Evolutionary conservation across 2,113 vertebrate genomes (phyloP).

Genomic region (Megalops atlanticus): DNA sequence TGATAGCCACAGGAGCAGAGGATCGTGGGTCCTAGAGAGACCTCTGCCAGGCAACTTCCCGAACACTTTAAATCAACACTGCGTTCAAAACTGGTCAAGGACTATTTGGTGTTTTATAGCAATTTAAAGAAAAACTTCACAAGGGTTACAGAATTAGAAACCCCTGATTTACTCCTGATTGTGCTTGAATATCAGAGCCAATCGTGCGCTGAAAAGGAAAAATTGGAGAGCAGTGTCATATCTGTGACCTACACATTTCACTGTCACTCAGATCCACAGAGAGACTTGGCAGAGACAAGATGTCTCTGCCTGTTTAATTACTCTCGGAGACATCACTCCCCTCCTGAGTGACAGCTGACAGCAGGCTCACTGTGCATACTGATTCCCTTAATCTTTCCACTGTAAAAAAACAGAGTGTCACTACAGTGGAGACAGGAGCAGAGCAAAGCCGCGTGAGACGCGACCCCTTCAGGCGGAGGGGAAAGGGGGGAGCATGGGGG

Average conservation of each 20-base stretch:
- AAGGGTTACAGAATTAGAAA: background rate
- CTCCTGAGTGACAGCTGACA: conserved; percentile 2
- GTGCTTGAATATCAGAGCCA: conserved; percentile 18
- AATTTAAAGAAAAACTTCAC: too few relatives aligned
- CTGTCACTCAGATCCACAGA: conserved; percentile 13
- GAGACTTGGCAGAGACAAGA: conserved; percentile 29
- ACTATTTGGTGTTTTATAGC: too few relatives aligned
- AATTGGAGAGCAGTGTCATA: background rate
- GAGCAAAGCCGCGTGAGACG: background rate
- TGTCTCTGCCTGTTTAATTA: conserved; percentile 12
- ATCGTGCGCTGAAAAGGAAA: background rate
- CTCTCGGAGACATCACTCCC: background rate
- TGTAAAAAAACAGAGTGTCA: background rate
- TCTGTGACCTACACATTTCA: background rate
- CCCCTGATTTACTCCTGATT: background rate
- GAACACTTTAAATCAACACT: background rate
- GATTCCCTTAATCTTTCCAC: background rate
- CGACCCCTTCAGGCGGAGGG: background rate
- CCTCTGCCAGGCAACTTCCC: background rate
- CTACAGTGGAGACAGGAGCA: background rate
- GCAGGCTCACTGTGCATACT: background rate
- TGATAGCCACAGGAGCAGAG: conserved; percentile 40
- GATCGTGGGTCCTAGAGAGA: background rate
- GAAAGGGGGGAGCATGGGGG: background rate
- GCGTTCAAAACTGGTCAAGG: too few relatives aligned